Percentiles rank a stretch among this genome's conserved stretches.
These are phyloP conservation scores for Plotosus lineatus DNA, from an alignment of 2,113 vertebrate species.

Conservation along the genomic window DNA sequence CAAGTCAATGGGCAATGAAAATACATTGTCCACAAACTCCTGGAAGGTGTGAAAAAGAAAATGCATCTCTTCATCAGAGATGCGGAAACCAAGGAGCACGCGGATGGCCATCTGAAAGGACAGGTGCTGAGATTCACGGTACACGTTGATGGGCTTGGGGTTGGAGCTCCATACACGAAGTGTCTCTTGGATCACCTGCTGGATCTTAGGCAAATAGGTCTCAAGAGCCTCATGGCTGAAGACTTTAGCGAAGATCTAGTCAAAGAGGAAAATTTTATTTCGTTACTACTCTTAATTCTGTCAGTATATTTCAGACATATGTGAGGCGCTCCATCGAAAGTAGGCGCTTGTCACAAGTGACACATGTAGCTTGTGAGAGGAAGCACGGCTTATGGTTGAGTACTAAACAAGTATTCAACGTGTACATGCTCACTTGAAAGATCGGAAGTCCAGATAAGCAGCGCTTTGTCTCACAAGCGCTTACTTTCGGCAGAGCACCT, in stretches of 20 bases:
- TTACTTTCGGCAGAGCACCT: no score
- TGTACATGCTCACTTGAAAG: no score
- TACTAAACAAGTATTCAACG: no score
- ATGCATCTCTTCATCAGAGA: constrained; percentile 87
- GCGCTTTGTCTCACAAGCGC: no score
- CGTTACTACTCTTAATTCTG: not conserved
- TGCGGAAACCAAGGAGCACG: constrained; percentile 90
- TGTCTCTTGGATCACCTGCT: constrained; percentile 93
- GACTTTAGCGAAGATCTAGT: constrained; percentile 92
- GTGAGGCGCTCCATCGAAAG: no score
- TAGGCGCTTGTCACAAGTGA: no score
- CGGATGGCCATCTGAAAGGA: constrained; percentile 96
- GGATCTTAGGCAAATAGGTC: constrained; percentile 95
- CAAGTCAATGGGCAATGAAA: constrained; percentile 92
- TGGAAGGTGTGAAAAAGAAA: constrained; percentile 91
- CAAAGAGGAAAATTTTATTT: not conserved
- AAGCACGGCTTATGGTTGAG: no score
- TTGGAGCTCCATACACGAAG: constrained; percentile 91
- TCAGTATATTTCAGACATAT: not conserved
- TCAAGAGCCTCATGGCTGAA: constrained; percentile 96
- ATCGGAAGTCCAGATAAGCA: no score
- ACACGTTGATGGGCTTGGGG: constrained; percentile 90
- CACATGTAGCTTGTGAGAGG: no score
- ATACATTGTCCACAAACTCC: constrained; percentile 96
- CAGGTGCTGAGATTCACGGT: constrained; percentile 89